Base-by-base conservation (phyloP, 92 coral and sea anemone genomes). In the Diadumene lineata region DNA sequence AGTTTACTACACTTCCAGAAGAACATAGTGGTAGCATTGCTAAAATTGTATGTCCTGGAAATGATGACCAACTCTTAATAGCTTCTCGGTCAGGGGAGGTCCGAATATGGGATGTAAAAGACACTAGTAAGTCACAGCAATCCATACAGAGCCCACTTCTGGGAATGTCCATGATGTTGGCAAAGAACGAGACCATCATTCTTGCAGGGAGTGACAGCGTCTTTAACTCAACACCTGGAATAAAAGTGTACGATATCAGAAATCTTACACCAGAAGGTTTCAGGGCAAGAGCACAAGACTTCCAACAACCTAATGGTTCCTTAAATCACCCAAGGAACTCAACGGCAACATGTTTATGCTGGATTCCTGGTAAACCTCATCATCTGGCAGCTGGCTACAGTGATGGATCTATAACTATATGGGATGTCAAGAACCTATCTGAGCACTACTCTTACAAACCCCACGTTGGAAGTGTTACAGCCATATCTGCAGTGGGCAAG, bases 31-130 rank as follows among this genome's bases (percentile, higher is more conserved):
- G n/a, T n/a, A 90, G 89, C 29, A 84, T 90, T 25, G 73, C 82
- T 15, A 38, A 53, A 17, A 69, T 90, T 62, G 34, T 73, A 17
- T 75, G 84, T n/a, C n/a, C n/a, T 76, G 86, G 91, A 15, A 60
- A 66, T 3, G 71, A 83, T 69, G 56, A 79, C 34, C 75, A 73
- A 24, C 77, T 90, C 48, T 74, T 46, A 66, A 85, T 84, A 27
- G 96, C 87, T 1, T 83, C 74, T 31, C 86, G 92, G 44, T 85
- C 85, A 72, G 96, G 96, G 23, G 80, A 70, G 23, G 76, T 90
- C 0, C 83, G 78, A 76, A 62, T 90, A 7, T 90, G 92, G 96
- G 96, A 90, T 48, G 50, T 76, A 11, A 79, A 85, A 0, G 56
- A 60, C 56, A 46, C 90, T 16, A 31, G 74, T 46, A 76, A 75